Evolutionary conservation across 2,888 invertebrate genomes (phyloP).

Genomic region (Tuta absoluta): DNA sequence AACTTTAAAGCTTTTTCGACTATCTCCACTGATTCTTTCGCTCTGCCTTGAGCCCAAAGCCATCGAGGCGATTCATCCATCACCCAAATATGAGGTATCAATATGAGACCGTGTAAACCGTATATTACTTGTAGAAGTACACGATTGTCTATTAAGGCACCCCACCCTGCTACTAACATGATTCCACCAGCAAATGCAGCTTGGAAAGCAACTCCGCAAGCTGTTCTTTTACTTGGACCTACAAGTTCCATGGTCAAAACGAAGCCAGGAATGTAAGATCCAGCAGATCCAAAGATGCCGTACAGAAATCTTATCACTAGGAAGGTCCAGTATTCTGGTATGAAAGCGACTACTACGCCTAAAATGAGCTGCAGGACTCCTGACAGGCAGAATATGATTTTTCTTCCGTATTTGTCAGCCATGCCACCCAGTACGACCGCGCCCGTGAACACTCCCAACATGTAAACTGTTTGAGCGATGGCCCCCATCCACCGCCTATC

Average conservation of each 20-base stretch:
- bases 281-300: constrained; percentile 92
- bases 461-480: constrained; percentile 87
- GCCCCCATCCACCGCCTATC: constrained; percentile 90
- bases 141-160: constrained; percentile 86
- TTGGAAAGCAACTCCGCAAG: constrained; percentile 90
- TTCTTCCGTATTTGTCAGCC: constrained; percentile 92
- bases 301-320: constrained; percentile 85
- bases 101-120: constrained; percentile 86
- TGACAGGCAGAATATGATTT: constrained; percentile 90
- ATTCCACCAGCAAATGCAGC: constrained; percentile 89
- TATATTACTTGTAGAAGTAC: constrained; percentile 89
- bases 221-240: constrained; percentile 88
- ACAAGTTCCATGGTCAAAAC: constrained; percentile 91
- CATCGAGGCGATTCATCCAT: constrained; percentile 95
- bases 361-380: constrained; percentile 86
- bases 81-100: constrained; percentile 92
- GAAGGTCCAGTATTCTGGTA: constrained; percentile 89
- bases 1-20: constrained; percentile 88
- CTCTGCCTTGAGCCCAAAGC: constrained; percentile 91
- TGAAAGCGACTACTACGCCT: constrained; percentile 88
- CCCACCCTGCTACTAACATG: constrained; percentile 92
- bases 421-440: constrained; percentile 90
- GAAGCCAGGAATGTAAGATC: constrained; percentile 86
- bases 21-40: constrained; percentile 87
- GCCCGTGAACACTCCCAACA: constrained; percentile 93